These are phyloP conservation scores for Neomonachus schauinslandi DNA, from an alignment of 2,113 vertebrate species.

Conservation along the genomic window DNA sequence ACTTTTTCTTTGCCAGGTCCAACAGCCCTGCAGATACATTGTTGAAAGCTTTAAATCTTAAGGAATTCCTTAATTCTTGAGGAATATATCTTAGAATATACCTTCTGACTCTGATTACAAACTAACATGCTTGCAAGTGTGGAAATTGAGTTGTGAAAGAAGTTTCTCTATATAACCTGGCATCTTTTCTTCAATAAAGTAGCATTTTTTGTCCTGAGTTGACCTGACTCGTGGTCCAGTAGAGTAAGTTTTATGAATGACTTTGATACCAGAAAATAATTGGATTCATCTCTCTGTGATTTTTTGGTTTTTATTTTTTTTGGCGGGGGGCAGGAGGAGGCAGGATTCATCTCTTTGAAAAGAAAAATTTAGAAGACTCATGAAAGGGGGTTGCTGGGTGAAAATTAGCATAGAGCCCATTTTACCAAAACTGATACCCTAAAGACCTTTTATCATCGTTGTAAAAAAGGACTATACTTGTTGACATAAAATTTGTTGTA, in stretches of 20 bases:
- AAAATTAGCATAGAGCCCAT: neutral
- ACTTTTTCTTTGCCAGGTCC: neutral
- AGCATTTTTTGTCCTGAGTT: neutral
- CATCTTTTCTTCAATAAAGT: neutral
- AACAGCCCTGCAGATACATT: neutral
- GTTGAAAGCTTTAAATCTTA: neutral
- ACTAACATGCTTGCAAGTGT: neutral
- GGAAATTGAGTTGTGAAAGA: neutral
- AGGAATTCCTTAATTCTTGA: constrained; percentile 5
- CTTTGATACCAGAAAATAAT: neutral
- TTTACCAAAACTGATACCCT: neutral
- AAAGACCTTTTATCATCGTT: neutral
- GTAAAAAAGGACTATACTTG: neutral
- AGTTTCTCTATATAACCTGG: neutral
- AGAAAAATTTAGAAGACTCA: neutral
- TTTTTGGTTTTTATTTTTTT: neutral
- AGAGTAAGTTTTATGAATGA: neutral
- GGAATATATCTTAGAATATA: neutral
- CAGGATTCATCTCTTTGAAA: neutral
- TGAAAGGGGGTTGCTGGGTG: neutral
- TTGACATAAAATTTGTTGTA: neutral
- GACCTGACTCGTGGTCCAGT: neutral
- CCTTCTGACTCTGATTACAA: neutral
- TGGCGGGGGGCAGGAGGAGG: accelerated
- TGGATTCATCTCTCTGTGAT: neutral